Evolutionary conservation across 2,113 vertebrate species (phyloP).

Genomic region (Crotalus viridis): DNA sequence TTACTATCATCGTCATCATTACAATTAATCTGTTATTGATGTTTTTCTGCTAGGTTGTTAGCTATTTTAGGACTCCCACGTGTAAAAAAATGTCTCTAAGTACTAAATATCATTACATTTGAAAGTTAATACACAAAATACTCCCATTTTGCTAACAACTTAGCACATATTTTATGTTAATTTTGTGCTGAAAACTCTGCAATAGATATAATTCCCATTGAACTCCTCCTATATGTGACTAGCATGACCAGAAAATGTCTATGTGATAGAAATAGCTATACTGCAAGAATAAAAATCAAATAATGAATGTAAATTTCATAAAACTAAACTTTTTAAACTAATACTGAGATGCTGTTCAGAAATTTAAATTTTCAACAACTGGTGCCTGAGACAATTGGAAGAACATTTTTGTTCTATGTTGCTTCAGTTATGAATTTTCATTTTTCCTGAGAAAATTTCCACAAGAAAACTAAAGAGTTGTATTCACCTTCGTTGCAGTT

Average conservation of each 20-base stretch:
- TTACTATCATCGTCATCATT: not conserved
- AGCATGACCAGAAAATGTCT: not conserved
- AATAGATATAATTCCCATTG: not conserved
- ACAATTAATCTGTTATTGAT: not conserved
- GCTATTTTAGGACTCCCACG: not conserved
- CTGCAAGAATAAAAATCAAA: not conserved
- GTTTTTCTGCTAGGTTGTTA: not conserved
- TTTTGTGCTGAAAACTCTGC: not conserved
- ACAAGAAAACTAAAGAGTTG: not conserved
- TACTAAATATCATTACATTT: not conserved
- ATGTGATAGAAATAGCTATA: not conserved
- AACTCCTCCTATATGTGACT: not conserved
- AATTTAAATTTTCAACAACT: not conserved
- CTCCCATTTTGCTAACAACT: not conserved
- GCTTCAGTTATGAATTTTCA: not conserved
- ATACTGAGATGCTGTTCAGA: not conserved
- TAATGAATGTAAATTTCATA: not conserved
- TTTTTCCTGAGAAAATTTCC: not conserved
- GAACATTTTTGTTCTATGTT: not conserved
- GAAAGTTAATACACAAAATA: not conserved
- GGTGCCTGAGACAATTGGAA: not conserved
- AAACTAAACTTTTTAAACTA: no score
- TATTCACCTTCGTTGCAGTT: constrained; percentile 83
- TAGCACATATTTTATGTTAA: not conserved
- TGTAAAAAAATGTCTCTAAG: not conserved